Evolutionary conservation across 1,140 invertebrate species (phyloP).

Genomic region (Solenopsis invicta): DNA sequence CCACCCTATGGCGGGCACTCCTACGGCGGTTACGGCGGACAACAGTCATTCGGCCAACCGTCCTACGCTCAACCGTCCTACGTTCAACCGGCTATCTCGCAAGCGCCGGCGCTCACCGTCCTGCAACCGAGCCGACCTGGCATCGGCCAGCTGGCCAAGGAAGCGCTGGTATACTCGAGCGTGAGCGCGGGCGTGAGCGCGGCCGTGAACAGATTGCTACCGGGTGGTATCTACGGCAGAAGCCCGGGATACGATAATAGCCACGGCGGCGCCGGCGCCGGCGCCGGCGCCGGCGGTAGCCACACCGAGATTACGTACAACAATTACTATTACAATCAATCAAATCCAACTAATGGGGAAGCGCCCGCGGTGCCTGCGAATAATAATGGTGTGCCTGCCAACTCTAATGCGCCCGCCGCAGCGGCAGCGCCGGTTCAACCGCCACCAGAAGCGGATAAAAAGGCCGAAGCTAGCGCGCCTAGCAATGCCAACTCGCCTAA

Average conservation of each 20-base stretch:
- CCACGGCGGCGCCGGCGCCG: background rate
- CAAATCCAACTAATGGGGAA: slow-evolving; percentile 54
- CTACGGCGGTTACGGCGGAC: slow-evolving; percentile 41
- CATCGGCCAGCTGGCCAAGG: slow-evolving; percentile 85
- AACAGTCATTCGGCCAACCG: slow-evolving; percentile 41
- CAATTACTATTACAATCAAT: slow-evolving; percentile 85
- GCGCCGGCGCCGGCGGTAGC: slow-evolving; percentile 27
- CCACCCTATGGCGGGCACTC: slow-evolving; percentile 29
- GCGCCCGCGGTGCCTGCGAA: slow-evolving; percentile 34
- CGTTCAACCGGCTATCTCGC: slow-evolving; percentile 76
- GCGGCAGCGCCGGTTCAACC: slow-evolving; percentile 44
- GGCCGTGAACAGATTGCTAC: slow-evolving; percentile 83
- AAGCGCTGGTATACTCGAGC: slow-evolving; percentile 85
- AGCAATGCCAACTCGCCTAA: slow-evolving; percentile 60
- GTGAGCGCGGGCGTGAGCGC: slow-evolving; percentile 85
- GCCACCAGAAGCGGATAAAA: slow-evolving; percentile 40
- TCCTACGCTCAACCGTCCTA: slow-evolving; percentile 48
- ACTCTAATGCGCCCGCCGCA: background rate
- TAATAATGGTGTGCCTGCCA: slow-evolving; percentile 35
- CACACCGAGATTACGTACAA: slow-evolving; percentile 85
- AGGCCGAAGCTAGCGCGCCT: slow-evolving; percentile 48
- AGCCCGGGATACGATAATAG: slow-evolving; percentile 63
- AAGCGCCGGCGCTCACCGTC: slow-evolving; percentile 79
- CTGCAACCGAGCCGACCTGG: slow-evolving; percentile 80
- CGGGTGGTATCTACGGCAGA: slow-evolving; percentile 84